Evolutionary conservation across 2,888 invertebrate species (phyloP).

Genomic region (Leptinotarsa rubiginosa): DNA sequence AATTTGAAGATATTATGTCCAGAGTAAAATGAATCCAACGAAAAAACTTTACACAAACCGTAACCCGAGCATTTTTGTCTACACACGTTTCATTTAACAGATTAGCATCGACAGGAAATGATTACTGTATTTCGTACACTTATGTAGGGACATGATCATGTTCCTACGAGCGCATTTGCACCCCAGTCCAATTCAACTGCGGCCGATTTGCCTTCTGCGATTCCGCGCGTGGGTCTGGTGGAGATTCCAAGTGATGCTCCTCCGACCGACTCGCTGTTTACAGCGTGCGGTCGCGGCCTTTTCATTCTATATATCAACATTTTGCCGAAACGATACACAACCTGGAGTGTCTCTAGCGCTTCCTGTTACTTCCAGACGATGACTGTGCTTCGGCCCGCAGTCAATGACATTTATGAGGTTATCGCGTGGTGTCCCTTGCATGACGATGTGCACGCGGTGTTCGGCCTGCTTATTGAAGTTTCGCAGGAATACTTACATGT

Average conservation of each 20-base stretch:
- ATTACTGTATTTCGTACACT: too few relatives aligned
- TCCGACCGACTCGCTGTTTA: slow-evolving; percentile 21
- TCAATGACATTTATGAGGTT: slow-evolving; percentile 32
- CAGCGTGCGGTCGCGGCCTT: slow-evolving; percentile 26
- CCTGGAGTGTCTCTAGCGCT: slow-evolving; percentile 33
- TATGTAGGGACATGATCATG: too few relatives aligned
- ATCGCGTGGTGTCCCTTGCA: slow-evolving; percentile 11
- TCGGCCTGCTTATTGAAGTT: too few relatives aligned
- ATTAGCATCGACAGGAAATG: too few relatives aligned
- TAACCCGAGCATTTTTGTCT: too few relatives aligned
- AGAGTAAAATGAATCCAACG: too few relatives aligned
- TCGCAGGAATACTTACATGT: too few relatives aligned
- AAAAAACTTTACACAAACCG: too few relatives aligned
- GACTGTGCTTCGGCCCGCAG: slow-evolving; percentile 20
- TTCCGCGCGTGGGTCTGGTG: slow-evolving; percentile 23
- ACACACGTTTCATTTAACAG: too few relatives aligned
- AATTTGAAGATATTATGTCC: too few relatives aligned
- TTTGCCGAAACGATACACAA: slow-evolving; percentile 32
- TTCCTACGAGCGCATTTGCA: neutral
- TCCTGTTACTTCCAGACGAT: slow-evolving; percentile 34
- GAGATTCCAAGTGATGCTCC: slow-evolving; percentile 27
- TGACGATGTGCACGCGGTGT: neutral
- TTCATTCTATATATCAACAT: slow-evolving; percentile 26
- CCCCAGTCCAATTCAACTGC: slow-evolving; percentile 9
- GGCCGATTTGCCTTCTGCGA: slow-evolving; percentile 1